Percentiles rank a stretch among this genome's conserved stretches.
phyloP scores from a whole-genome alignment of 2,113 vertebrate genomes.

The Podilymbus podiceps region DNA sequence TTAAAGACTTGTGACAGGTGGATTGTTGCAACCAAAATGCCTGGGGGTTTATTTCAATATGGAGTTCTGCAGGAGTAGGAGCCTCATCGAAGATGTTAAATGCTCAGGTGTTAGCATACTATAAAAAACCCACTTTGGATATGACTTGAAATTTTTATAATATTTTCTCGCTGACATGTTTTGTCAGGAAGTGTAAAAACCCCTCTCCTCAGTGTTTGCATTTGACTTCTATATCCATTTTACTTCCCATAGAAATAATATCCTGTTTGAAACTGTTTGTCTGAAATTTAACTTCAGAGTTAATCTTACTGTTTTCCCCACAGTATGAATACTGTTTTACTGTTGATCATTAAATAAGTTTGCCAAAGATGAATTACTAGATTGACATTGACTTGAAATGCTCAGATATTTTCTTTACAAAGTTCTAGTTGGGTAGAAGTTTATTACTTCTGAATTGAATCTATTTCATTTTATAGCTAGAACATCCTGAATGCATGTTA shows the following conservation, averaged over 20 bases:
- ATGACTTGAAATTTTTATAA: neutral
- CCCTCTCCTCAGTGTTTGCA: neutral
- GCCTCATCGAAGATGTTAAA: neutral
- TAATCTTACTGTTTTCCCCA: neutral
- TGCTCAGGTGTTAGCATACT: neutral
- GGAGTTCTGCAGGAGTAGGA: neutral
- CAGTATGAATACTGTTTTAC: neutral
- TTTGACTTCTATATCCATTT: neutral
- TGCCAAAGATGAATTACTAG: neutral
- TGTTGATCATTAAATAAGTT: neutral
- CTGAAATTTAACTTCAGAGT: neutral
- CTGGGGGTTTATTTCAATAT: neutral
- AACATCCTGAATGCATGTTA: neutral
- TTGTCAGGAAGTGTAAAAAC: neutral
- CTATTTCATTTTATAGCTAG: neutral
- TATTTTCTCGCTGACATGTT: neutral
- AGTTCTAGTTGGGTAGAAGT: neutral
- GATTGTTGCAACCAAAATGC: neutral
- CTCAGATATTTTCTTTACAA: neutral
- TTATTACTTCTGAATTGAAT: neutral
- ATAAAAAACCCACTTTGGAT: neutral
- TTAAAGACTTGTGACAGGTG: neutral
- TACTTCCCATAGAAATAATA: neutral
- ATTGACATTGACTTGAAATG: neutral
- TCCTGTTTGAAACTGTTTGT: neutral